Evolutionary conservation across 2,113 vertebrate genomes (phyloP), one percentile per base, ranked within the genome.

Genomic region (Loxodonta africana): DNA sequence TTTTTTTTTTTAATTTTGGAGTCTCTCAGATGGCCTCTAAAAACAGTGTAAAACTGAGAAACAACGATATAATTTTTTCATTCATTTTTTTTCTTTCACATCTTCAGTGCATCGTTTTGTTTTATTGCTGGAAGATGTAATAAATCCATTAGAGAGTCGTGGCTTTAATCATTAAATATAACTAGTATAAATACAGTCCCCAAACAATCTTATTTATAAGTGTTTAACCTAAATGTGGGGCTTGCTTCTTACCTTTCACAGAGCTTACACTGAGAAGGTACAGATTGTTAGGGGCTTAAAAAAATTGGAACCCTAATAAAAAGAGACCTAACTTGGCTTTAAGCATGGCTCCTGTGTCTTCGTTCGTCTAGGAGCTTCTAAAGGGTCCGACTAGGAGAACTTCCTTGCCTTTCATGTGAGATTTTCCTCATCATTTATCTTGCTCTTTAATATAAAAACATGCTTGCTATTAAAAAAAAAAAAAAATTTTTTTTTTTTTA

Each of bases 161-260:
- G 37, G 9, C 86, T 96, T 94, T 90, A 86, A 77, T 95, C 41
- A 94, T 83, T 95, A 69, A 93, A 11, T 10, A 57, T 95, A 71
- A 92, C 12, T 8, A 65, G 4, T n/a, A 4, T 93, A 97, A 97
- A 83, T 46, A 46, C 88, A 76, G 73, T 44, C 89, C 44, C 60
- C n/a, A 48, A 62, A 94, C 8, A 60, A 14, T 69, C 95, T 96
- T 90, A 90, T 86, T 95, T 98, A 76, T 67, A 62, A 37, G 28
- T 18, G 21, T 95, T 17, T 76, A 88, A 25, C 51, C 82, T 76
- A 89, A 86, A 88, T 82, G 8, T 30, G 14, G 8, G 2, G 1
- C n/a, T 92, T 96, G 78, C 86, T 74, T 94, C 95, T 95, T 83
- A 86, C 48, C 83, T 92, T 62, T 97, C 37, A 0, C 41, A 84